Base-by-base conservation (phyloP, 2,888 invertebrate genomes). In the Drosophila neotestacea region DNA sequence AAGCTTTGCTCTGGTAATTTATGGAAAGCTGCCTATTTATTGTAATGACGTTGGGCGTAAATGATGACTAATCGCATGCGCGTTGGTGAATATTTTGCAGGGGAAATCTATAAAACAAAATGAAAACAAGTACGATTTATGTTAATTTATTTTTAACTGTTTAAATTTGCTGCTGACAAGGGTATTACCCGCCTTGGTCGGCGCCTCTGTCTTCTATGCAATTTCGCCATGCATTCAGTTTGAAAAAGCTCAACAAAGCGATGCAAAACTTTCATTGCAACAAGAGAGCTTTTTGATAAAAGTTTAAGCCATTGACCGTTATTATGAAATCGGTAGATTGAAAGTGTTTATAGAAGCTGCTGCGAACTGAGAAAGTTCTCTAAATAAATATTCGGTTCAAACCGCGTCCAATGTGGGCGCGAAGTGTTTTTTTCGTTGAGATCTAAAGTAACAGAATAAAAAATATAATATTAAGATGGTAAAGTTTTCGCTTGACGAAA, bases 401-500 rank as follows among this genome's bases (percentile, higher is more conserved):
- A n/a, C n/a, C n/a, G n/a, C n/a, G n/a, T n/a, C n/a, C n/a, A n/a
- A 75, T 74, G 64, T 60, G 47, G 55, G 38, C 59, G 64, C 64
- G 5, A 34, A 46, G 32, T 51, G 30, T 48, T 60, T 34, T 34
- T 39, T 11, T 1, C 13, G 32, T 11, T 52, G 48, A 11, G 4
- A 7, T 36, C 30, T 1, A 60, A 71, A 28, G 39, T 16, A 11
- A 50, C 2, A 22, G 22, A 3, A 2, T 22, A 4, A 7, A 9
- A 4, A 42, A 42, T 34, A 55, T 5, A 44, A 1, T 4, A 30
- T 16, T 0, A 73, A 60, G 47, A 73, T 73, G 73, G 73, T 73
- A 51, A 73, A 73, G 42, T 75, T 73, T 6, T 75, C 76, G 0
- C 11, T 73, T 0, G 99, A 99, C 95, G 98, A 99, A 95, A 99